phyloP scores from a whole-genome alignment of 2,888 invertebrate genomes.

The Sinopyrophorus schimmeli region DNA sequence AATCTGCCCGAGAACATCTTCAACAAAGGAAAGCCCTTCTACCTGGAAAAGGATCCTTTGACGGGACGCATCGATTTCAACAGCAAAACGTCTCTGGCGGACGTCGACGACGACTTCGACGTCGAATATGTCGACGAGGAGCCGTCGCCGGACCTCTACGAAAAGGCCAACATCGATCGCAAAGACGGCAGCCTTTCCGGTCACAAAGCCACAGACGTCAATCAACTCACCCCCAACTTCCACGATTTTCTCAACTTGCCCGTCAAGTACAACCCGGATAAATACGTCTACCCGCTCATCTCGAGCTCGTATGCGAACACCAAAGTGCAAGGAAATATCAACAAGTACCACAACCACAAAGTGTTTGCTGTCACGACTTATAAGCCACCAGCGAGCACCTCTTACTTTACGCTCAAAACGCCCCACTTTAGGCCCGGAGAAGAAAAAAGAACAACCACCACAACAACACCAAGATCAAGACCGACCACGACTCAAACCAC shows the following conservation, averaged over 20 bases:
- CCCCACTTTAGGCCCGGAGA: constrained; percentile 39
- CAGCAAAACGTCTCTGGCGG: constrained; percentile 56
- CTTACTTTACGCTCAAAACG: constrained; percentile 46
- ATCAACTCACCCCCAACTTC: constrained; percentile 64
- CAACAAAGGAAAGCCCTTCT: constrained; percentile 72
- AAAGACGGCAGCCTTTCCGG: constrained; percentile 52
- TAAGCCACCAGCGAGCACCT: constrained; percentile 50
- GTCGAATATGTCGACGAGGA: constrained; percentile 48
- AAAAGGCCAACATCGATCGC: constrained; percentile 53
- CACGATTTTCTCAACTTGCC: constrained; percentile 71
- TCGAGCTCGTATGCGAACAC: constrained; percentile 73
- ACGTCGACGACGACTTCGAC: constrained; percentile 43
- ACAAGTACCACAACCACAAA: constrained; percentile 59
- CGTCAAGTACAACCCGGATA: constrained; percentile 68
- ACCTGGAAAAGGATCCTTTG: constrained; percentile 68
- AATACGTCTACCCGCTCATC: constrained; percentile 70
- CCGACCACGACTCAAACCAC: constrained; percentile 30
- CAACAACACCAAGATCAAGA: constrained; percentile 37
- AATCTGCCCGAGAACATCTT: constrained; percentile 63
- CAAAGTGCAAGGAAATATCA: constrained; percentile 68
- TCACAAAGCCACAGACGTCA: constrained; percentile 64
- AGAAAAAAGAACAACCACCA: constrained; percentile 28
- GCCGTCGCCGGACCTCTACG: constrained; percentile 45
- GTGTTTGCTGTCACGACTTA: constrained; percentile 48
- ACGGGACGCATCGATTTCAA: constrained; percentile 68